phyloP scores from a whole-genome alignment of 2,888 invertebrate species.

The Heterodera filipjevi region DNA sequence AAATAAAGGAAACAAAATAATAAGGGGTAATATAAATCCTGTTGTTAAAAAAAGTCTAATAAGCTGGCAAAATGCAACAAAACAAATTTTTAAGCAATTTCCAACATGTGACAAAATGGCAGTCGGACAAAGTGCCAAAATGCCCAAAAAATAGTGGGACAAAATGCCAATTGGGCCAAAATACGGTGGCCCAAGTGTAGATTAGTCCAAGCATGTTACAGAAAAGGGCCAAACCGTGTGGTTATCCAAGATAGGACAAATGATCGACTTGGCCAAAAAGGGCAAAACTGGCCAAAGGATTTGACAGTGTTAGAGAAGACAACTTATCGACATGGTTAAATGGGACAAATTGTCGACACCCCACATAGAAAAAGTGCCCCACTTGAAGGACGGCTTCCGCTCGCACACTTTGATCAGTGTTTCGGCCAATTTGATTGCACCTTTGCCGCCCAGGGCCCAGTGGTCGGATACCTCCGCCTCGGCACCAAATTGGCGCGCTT shows the following conservation, averaged over 20 bases:
- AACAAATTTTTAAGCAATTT: no score
- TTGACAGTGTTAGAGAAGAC: constrained; percentile 67
- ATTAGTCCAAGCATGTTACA: no score
- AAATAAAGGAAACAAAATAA: no score
- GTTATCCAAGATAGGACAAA: neutral
- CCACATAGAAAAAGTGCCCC: neutral
- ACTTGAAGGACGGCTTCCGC: constrained; percentile 67
- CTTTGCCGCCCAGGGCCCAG: constrained; percentile 85
- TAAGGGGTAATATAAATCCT: no score
- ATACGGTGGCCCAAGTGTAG: no score
- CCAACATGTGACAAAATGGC: no score
- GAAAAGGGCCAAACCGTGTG: no score
- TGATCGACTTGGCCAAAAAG: neutral
- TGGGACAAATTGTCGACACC: neutral
- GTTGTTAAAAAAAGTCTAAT: no score
- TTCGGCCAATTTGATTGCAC: constrained; percentile 83
- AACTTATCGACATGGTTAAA: no score
- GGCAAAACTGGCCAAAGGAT: neutral
- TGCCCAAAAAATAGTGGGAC: neutral
- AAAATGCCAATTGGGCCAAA: neutral
- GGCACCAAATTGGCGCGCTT: constrained; percentile 79
- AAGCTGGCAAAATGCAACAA: no score
- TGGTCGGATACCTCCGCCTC: constrained; percentile 82
- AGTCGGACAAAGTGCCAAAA: neutral
- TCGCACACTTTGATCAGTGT: constrained; percentile 79